These are phyloP conservation scores for Apostichopus parvimensis DNA, from an alignment of 35 echinoderm and acorn worm genomes.

Conservation along the genomic window DNA sequence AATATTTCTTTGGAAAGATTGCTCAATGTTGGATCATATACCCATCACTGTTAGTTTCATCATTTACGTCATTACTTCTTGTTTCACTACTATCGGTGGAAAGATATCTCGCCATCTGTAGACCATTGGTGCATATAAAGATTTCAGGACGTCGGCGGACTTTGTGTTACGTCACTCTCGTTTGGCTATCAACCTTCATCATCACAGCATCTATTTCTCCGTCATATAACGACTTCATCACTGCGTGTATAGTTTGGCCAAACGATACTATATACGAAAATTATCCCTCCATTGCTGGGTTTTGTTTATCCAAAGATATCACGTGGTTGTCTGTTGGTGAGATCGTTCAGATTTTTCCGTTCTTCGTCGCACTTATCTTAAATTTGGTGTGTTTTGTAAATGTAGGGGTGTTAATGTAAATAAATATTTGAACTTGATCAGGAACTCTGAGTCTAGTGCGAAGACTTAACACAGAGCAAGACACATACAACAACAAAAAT, in stretches of 20 bases:
- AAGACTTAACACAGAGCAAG: too few species aligned
- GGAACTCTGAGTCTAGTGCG: too few species aligned
- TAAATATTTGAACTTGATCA: too few species aligned
- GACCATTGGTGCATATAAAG: constrained; percentile 52
- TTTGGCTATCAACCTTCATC: constrained; percentile 43
- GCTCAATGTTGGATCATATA: constrained; percentile 44
- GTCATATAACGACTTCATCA: constrained; percentile 26
- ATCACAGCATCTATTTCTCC: constrained; percentile 55
- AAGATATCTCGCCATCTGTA: constrained; percentile 68
- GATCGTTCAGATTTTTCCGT: constrained; percentile 46
- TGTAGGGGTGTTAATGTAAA: too few species aligned
- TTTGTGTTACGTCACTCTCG: constrained; percentile 14
- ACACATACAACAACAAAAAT: too few species aligned
- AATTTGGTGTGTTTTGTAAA: constrained; percentile 40
- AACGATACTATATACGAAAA: not conserved
- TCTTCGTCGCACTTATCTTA: constrained; percentile 61
- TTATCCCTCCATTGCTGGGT: constrained; percentile 39
- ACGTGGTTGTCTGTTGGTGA: constrained; percentile 26
- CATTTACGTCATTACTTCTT: constrained; percentile 58
- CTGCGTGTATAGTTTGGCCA: constrained; percentile 18
- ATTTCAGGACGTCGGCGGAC: constrained; percentile 16
- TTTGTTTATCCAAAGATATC: constrained; percentile 24
- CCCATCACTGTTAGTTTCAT: constrained; percentile 22
- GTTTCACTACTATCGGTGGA: constrained; percentile 63
- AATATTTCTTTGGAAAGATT: constrained; percentile 13